phyloP scores from a whole-genome alignment of 1,140 invertebrate species.

The Hypothenemus hampei region DNA sequence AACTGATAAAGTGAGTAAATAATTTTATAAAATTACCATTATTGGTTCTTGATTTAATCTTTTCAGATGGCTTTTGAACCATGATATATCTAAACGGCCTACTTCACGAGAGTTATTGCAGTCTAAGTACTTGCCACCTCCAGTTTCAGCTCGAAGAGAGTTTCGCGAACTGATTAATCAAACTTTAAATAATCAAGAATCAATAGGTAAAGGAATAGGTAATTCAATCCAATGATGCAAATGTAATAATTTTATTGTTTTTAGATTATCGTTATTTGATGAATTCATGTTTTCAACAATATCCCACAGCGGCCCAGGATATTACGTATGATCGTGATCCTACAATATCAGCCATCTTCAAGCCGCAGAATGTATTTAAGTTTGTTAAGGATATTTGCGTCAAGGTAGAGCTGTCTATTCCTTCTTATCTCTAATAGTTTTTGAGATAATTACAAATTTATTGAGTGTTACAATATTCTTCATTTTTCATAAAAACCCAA shows the following conservation, averaged over 20 bases:
- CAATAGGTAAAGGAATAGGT: too few relatives aligned
- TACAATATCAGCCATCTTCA: slow-evolving; percentile 37
- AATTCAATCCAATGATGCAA: neutral
- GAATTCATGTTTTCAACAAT: slow-evolving; percentile 62
- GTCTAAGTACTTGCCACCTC: slow-evolving; percentile 75
- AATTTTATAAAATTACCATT: neutral
- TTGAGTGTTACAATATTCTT: slow-evolving; percentile 21
- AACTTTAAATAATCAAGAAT: slow-evolving; percentile 72
- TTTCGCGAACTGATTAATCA: slow-evolving; percentile 71
- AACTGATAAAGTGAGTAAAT: neutral
- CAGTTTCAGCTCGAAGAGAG: slow-evolving; percentile 71
- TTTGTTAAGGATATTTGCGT: slow-evolving; percentile 36
- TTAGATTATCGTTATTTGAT: slow-evolving; percentile 68
- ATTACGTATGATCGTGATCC: slow-evolving; percentile 69
- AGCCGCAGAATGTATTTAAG: slow-evolving; percentile 36
- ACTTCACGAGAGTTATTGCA: slow-evolving; percentile 76
- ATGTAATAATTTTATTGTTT: slow-evolving; percentile 1
- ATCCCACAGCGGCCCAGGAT: slow-evolving; percentile 61
- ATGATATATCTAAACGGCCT: slow-evolving; percentile 77
- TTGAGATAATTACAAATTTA: slow-evolving; percentile 15
- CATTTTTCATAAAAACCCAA: too few relatives aligned
- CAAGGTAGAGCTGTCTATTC: too few relatives aligned
- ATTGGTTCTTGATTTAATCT: slow-evolving; percentile 3
- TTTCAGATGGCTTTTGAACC: slow-evolving; percentile 72
- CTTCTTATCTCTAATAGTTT: too few relatives aligned